phyloP scores from a whole-genome alignment of 1,140 invertebrate genomes.

The Mylabris phalerata region DNA sequence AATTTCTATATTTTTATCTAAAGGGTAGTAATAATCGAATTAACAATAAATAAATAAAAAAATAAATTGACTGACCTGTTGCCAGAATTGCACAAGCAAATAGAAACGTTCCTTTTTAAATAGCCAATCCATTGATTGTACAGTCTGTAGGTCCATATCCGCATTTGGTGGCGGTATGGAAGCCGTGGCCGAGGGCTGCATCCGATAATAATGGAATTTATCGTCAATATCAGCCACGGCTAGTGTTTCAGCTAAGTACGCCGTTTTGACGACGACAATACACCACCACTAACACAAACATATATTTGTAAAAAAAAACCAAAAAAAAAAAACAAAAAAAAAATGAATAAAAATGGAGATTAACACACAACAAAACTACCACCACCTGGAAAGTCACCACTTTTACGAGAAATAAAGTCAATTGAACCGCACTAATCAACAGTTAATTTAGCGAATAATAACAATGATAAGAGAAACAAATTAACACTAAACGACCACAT shows the following conservation, averaged over 20 bases:
- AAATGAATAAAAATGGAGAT: too few relatives aligned
- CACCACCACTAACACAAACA: not conserved
- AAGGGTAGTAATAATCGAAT: too few relatives aligned
- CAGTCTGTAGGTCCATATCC: conserved; percentile 76
- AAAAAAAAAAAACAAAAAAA: not conserved
- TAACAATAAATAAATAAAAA: too few relatives aligned
- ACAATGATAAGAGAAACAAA: too few relatives aligned
- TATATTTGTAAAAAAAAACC: not conserved
- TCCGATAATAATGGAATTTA: conserved; percentile 44
- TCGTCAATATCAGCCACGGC: conserved; percentile 40
- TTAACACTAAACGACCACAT: not conserved
- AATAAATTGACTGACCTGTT: conserved; percentile 65
- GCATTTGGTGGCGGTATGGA: conserved; percentile 48
- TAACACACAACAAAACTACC: not conserved
- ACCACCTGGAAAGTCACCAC: not conserved
- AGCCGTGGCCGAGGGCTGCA: conserved; percentile 58
- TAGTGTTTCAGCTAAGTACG: conserved; percentile 22
- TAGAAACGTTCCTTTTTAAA: conserved; percentile 91
- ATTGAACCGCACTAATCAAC: not conserved
- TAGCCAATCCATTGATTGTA: conserved; percentile 91
- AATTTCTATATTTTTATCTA: too few relatives aligned
- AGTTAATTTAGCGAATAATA: too few relatives aligned
- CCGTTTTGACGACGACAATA: conserved; percentile 19
- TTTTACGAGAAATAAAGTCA: not conserved
- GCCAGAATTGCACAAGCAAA: conserved; percentile 87